Evolutionary conservation across 2,888 invertebrate species (phyloP).

Genomic region (Apodemia zela): DNA sequence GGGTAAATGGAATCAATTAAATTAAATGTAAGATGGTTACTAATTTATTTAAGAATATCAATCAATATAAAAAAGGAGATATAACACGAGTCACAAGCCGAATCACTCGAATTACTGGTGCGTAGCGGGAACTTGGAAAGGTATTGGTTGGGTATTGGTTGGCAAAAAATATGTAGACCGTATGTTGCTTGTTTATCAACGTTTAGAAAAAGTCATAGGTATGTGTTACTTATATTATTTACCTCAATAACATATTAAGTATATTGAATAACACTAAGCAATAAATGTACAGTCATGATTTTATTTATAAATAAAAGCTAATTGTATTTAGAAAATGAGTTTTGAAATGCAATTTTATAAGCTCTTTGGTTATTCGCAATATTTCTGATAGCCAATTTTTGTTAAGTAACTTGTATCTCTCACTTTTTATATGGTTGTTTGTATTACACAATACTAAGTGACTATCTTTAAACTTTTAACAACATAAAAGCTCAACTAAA

Average conservation of each 20-base stretch:
- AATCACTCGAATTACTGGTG: too few species aligned
- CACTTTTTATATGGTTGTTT: slow-evolving; percentile 4
- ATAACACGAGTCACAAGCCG: too few species aligned
- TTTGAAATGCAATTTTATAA: background rate
- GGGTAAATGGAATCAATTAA: too few species aligned
- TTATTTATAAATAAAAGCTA: background rate
- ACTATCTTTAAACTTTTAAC: background rate
- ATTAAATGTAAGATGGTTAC: too few species aligned
- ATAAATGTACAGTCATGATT: background rate
- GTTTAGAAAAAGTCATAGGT: too few species aligned
- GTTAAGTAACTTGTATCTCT: slow-evolving; percentile 9
- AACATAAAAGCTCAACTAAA: slow-evolving; percentile 7
- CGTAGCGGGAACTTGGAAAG: too few species aligned
- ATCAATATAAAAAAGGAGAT: too few species aligned
- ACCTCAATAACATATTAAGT: background rate
- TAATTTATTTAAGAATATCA: too few species aligned
- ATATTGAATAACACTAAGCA: background rate
- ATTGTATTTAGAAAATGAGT: background rate
- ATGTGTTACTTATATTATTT: background rate
- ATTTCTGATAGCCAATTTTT: background rate
- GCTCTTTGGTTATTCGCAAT: background rate
- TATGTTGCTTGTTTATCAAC: too few species aligned
- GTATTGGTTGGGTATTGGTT: too few species aligned
- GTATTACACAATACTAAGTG: slow-evolving; percentile 6
- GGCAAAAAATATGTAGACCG: too few species aligned